These are phyloP conservation scores for Amazona ochrocephala DNA, from an alignment of 2,797 vertebrate genomes.

Conservation along the genomic window DNA sequence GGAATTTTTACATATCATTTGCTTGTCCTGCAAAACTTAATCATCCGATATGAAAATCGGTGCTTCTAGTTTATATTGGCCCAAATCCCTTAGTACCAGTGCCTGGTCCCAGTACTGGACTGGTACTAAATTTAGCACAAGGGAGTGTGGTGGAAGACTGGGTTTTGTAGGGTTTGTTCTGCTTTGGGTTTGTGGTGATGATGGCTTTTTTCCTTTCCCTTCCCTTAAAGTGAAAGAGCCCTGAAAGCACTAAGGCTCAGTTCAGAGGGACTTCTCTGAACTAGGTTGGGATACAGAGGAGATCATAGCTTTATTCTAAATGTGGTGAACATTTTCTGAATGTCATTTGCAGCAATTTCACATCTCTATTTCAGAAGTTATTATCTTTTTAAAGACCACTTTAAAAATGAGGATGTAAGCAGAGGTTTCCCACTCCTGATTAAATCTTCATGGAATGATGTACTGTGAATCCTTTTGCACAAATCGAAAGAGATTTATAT, in stretches of 20 bases:
- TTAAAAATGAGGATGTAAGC: background rate
- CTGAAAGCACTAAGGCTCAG: background rate
- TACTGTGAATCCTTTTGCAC: background rate
- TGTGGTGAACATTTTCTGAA: background rate
- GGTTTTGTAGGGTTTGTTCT: background rate
- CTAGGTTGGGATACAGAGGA: background rate
- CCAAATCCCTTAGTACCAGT: background rate
- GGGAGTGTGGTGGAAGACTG: background rate
- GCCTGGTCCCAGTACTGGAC: background rate
- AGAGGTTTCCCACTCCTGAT: background rate
- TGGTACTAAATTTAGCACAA: background rate
- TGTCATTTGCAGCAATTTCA: background rate
- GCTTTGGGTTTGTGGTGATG: background rate
- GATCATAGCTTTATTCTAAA: background rate
- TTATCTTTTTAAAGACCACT: background rate
- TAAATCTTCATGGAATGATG: background rate
- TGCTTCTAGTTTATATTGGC: background rate
- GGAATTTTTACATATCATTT: constrained; percentile 18
- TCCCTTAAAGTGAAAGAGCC: background rate
- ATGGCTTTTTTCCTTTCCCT: rapidly evolving
- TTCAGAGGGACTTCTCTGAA: background rate
- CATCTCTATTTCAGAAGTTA: background rate
- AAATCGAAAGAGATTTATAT: background rate
- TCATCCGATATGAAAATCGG: background rate
- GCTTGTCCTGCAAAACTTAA: constrained; percentile 22